Evolutionary conservation across 2,888 invertebrate genomes (phyloP).

Genomic region (Sinopyrophorus schimmeli): DNA sequence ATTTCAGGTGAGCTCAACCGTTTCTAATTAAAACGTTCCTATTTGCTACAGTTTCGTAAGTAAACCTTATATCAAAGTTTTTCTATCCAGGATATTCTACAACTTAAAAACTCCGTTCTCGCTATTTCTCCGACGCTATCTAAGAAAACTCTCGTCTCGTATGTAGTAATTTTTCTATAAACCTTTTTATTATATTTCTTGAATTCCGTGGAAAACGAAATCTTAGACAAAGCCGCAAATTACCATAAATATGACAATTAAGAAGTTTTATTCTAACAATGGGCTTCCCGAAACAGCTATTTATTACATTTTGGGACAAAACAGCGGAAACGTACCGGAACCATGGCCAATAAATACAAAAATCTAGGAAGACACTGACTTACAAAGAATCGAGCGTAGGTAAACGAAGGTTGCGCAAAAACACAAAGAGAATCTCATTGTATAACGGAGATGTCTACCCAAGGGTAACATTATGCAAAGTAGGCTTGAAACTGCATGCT

Average conservation of each 20-base stretch:
- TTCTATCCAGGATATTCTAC: too few species aligned
- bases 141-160: background rate
- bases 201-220: slow-evolving; percentile 15
- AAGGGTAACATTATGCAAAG: slow-evolving; percentile 52
- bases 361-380: slow-evolving; percentile 42
- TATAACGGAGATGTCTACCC: slow-evolving; percentile 47
- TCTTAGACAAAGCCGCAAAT: slow-evolving; percentile 35
- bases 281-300: slow-evolving; percentile 34
- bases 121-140: too few species aligned
- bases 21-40: too few species aligned
- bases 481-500: slow-evolving; percentile 37
- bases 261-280: slow-evolving; percentile 39
- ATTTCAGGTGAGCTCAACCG: slow-evolving; percentile 77
- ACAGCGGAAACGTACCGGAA: slow-evolving; percentile 45
- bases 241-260: slow-evolving; percentile 44
- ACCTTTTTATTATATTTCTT: background rate
- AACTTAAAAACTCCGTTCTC: too few species aligned
- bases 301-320: slow-evolving; percentile 41
- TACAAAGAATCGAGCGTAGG: slow-evolving; percentile 43
- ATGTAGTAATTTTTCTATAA: background rate
- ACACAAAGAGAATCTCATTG: slow-evolving; percentile 49
- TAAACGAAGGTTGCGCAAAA: slow-evolving; percentile 45
- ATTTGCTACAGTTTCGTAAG: too few species aligned
- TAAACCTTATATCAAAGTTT: too few species aligned
- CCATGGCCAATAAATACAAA: slow-evolving; percentile 46